Evolutionary conservation across 1,140 invertebrate genomes (phyloP).

Genomic region (Pseudobourletiella spinata): DNA sequence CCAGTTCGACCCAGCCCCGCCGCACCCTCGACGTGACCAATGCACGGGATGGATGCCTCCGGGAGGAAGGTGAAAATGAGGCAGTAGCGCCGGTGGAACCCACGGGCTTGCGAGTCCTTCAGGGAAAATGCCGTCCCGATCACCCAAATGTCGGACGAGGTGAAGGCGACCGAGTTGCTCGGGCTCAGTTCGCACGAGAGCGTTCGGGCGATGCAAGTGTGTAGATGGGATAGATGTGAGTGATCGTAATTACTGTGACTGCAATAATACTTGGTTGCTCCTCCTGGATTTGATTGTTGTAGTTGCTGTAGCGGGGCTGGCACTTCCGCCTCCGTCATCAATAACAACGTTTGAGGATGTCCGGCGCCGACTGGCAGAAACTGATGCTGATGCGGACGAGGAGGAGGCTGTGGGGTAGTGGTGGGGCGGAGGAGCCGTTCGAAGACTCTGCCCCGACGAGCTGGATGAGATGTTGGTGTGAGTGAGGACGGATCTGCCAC

Average conservation of each 20-base stretch:
- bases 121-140: constrained; percentile 34
- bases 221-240: constrained; percentile 32
- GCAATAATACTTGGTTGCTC: constrained; percentile 32
- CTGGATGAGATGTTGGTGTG: background rate
- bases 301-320: background rate
- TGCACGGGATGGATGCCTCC: constrained; percentile 4
- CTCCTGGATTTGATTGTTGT: constrained; percentile 15
- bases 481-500: background rate
- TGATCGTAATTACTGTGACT: constrained; percentile 35
- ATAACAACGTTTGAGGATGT: constrained; percentile 5
- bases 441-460: background rate
- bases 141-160: constrained; percentile 33
- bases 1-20: background rate
- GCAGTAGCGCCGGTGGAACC: constrained; percentile 31
- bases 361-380: background rate
- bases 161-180: constrained; percentile 33
- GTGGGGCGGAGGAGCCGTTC: background rate
- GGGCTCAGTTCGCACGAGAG: constrained; percentile 34
- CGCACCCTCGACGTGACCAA: background rate
- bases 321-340: background rate
- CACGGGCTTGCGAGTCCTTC: constrained; percentile 33
- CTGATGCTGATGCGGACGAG: too few species aligned
- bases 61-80: constrained; percentile 34
- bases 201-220: constrained; percentile 31
- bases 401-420: background rate